Conservation (phyloP, 2,113 vertebrate genomes). For the Rousettus leschenaultii region DNA sequence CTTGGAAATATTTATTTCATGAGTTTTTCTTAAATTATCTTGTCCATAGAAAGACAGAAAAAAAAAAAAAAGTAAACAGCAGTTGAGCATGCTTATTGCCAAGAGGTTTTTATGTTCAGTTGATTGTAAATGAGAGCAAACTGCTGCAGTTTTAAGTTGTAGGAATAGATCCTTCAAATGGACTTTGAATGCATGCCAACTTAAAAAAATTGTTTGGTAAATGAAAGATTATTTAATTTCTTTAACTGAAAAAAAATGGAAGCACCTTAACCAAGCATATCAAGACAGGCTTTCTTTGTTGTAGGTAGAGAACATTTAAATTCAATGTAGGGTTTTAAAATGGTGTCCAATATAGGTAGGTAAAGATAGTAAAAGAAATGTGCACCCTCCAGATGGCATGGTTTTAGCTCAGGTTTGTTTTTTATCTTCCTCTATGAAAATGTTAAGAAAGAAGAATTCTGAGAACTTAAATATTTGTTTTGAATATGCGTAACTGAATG, state of each 20-base stretch:
- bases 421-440: constrained; percentile 12
- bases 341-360: background rate
- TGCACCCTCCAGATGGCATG: background rate
- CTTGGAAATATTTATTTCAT: background rate
- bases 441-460: background rate
- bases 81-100: background rate
- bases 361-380: background rate
- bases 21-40: background rate
- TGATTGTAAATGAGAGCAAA: background rate
- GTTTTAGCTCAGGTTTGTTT: background rate
- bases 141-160: background rate
- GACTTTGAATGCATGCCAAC: background rate
- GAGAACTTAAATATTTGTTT: background rate
- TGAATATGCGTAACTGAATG: background rate
- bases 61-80: background rate
- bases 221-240: constrained; percentile 33
- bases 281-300: background rate
- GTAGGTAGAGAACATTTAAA: background rate
- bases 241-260: background rate
- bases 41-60: background rate
- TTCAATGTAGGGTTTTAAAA: constrained; percentile 1
- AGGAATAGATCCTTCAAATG: background rate
- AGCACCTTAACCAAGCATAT: background rate
- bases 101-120: background rate
- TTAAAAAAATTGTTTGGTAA: background rate